Percentiles rank a stretch among this genome's conserved stretches.
Conservation (phyloP, 2,888 invertebrate genomes). For the Synergus gifuensis region DNA sequence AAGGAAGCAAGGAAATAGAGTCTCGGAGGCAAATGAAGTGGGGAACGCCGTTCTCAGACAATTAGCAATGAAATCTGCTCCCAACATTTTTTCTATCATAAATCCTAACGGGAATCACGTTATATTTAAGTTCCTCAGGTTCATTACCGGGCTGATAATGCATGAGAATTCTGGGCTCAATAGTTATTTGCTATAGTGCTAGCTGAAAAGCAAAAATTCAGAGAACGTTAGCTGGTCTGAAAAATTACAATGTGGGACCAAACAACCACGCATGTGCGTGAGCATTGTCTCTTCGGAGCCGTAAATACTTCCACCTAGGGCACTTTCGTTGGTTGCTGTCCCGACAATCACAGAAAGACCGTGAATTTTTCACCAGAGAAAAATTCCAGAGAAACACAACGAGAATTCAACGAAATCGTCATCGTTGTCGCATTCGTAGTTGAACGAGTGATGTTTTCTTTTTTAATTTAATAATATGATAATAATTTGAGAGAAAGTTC, state of each 20-base stretch:
- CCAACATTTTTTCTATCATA: constrained; percentile 16
- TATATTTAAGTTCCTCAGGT: not conserved
- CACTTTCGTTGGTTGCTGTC: constrained; percentile 57
- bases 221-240: constrained; percentile 15
- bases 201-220: constrained; percentile 21
- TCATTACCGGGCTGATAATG: not conserved
- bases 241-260: constrained; percentile 1
- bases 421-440: not conserved
- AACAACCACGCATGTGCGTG: constrained; percentile 47
- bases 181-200: constrained; percentile 9
- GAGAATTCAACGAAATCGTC: constrained; percentile 47
- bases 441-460: not conserved
- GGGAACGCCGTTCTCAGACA: constrained; percentile 3
- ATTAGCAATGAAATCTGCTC: constrained; percentile 37
- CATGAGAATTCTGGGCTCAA: not conserved
- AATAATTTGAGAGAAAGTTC: not conserved
- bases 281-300: constrained; percentile 70
- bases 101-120: constrained; percentile 13
- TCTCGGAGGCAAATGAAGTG: constrained; percentile 6
- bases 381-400: constrained; percentile 50
- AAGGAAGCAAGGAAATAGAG: constrained; percentile 23
- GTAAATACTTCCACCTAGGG: constrained; percentile 68
- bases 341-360: constrained; percentile 55
- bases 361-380: constrained; percentile 50
- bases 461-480: not conserved